A percentile compares a stretch with the other conserved stretches of the same genome.
These are phyloP conservation scores for Caenorhabditis uteleia DNA, from an alignment of 2,888 invertebrate species.

Conservation along the genomic window DNA sequence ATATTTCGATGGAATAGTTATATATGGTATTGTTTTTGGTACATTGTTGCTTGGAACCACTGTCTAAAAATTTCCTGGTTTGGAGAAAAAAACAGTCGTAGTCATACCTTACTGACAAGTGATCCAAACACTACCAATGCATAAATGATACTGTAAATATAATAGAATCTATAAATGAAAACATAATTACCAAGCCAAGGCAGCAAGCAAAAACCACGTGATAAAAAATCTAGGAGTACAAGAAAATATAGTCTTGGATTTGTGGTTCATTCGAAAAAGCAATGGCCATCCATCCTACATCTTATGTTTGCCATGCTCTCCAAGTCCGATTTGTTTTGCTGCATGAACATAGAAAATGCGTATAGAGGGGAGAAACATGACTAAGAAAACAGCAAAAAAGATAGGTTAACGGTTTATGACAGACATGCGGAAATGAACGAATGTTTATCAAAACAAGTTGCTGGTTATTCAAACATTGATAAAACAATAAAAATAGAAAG, in stretches of 20 bases:
- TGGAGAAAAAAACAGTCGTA: not conserved
- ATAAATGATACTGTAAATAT: constrained; percentile 25
- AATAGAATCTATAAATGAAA: not conserved
- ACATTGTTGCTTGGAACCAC: constrained; percentile 31
- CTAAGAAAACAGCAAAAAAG: no score
- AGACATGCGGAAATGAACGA: no score
- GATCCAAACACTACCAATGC: constrained; percentile 35
- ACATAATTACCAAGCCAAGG: constrained; percentile 18
- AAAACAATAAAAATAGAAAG: no score
- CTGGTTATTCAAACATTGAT: no score
- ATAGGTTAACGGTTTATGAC: no score
- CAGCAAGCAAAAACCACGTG: constrained; percentile 27
- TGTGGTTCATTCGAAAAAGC: constrained; percentile 4
- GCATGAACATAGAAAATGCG: not conserved
- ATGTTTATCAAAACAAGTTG: no score
- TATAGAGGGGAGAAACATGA: no score
- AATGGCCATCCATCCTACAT: not conserved
- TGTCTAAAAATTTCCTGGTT: constrained; percentile 8
- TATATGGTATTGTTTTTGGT: constrained; percentile 30
- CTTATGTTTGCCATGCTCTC: constrained; percentile 27
- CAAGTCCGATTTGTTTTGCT: constrained; percentile 1
- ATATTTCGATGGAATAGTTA: constrained; percentile 29
- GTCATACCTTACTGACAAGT: constrained; percentile 14
- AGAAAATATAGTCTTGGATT: constrained; percentile 9
- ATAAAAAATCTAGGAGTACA: constrained; percentile 27